Evolutionary conservation across 2,797 vertebrate genomes (phyloP).

Genomic region (Melanotaenia pygmaea): DNA sequence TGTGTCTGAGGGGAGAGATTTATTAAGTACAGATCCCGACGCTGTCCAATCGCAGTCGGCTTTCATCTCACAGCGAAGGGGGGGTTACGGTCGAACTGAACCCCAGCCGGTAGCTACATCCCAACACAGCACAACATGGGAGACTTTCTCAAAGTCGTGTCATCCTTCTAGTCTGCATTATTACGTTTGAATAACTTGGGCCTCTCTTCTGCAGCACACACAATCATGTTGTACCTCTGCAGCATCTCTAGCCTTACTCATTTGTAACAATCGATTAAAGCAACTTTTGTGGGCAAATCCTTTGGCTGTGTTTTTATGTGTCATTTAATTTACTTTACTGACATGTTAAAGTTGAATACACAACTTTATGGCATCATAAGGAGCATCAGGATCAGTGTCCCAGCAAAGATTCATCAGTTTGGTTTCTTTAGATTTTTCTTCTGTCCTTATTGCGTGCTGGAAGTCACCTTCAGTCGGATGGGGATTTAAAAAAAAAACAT

Average conservation of each 20-base stretch:
- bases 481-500: not conserved
- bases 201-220: slow-evolving; percentile 40
- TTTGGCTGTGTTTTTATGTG: slow-evolving; percentile 18
- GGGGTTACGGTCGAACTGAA: slow-evolving; percentile 7
- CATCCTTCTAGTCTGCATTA: slow-evolving; percentile 9
- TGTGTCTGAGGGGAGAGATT: slow-evolving; percentile 28
- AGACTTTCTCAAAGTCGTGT: slow-evolving; percentile 21
- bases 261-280: slow-evolving; percentile 82
- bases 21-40: not conserved
- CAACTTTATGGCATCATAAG: not conserved
- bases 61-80: not conserved
- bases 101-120: slow-evolving; percentile 17
- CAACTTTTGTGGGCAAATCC: slow-evolving; percentile 63
- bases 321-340: too few species aligned
- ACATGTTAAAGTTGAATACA: not conserved
- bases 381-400: too few species aligned
- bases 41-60: slow-evolving; percentile 23
- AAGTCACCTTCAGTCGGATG: not conserved
- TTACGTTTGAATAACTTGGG: slow-evolving; percentile 21
- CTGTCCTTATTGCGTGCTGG: not conserved
- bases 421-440: not conserved
- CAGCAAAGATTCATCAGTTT: not conserved
- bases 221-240: slow-evolving; percentile 42
- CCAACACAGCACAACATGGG: not conserved
- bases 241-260: slow-evolving; percentile 71